A percentile compares a stretch with the other conserved stretches of the same genome.
phyloP scores from a whole-genome alignment of 2,797 vertebrate genomes.

The Phyllotis vaccarum region DNA sequence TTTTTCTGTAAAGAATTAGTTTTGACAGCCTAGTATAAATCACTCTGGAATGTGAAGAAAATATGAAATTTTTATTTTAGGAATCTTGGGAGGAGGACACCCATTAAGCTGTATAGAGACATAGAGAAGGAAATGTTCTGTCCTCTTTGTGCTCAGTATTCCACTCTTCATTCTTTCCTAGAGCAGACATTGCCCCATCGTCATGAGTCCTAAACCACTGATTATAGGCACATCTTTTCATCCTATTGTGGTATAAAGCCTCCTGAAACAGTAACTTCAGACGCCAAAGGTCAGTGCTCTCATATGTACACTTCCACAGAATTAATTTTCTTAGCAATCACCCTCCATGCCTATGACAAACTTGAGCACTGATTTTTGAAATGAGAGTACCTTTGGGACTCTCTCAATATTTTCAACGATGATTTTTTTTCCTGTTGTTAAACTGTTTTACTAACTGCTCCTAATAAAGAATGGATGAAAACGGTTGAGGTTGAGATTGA shows the following conservation, averaged over 20 bases:
- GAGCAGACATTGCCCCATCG: neutral
- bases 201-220: slow-evolving; percentile 25
- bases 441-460: slow-evolving; percentile 13
- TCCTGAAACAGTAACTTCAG: slow-evolving; percentile 30
- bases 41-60: slow-evolving; percentile 33
- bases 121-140: slow-evolving; percentile 23
- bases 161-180: neutral
- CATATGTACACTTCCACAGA: slow-evolving; percentile 32
- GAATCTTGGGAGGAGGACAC: neutral
- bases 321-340: slow-evolving; percentile 31
- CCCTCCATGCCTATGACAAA: neutral
- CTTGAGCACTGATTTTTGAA: slow-evolving; percentile 55
- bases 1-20: neutral
- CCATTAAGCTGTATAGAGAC: neutral
- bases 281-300: neutral
- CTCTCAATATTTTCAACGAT: neutral
- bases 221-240: neutral
- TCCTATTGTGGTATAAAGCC: slow-evolving; percentile 5
- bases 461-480: neutral
- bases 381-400: slow-evolving; percentile 20
- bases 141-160: neutral
- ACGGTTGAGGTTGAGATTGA: neutral
- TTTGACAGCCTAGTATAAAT: slow-evolving; percentile 54
- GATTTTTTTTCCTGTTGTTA: neutral
- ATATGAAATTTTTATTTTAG: slow-evolving; percentile 38